Evolutionary conservation across 1,140 invertebrate species (phyloP), one percentile per base, ranked within the genome.

Genomic region (Apis laboriosa): DNA sequence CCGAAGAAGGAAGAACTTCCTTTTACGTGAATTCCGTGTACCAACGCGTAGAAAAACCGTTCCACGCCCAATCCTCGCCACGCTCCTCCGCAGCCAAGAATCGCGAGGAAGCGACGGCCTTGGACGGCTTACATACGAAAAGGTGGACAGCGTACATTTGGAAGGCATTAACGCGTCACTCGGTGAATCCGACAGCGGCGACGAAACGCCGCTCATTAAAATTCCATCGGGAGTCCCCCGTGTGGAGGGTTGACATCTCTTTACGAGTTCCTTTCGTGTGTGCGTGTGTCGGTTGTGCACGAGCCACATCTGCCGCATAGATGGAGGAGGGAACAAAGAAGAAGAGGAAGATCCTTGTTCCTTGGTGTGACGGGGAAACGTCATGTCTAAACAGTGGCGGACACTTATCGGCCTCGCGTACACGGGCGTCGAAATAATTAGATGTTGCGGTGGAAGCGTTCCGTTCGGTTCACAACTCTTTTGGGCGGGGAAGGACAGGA

Each of bases 161-260:
- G 88, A 85, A 87, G 84, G 84, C 88, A 89, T 90, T 90, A 90
- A 86, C 88, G 87, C 87, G 86, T 89, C 89, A 80, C 80, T 84
- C 78, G 70, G 83, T 58, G 80, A 86, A 87, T 84, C 86, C 77
- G 88, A 89, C 89, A 85, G 79, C 76, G 75, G 77, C 87, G 88
- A 89, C 85, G 88, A 87, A 89, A 90, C 73, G 86, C 24, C 64
- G 88, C 88, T 91, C 90, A 90, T 91, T 91, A 91, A 91, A 91
- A 91, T 91, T 91, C 90, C 89, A 88, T 86, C 88, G 88, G 77
- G 76, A 61, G 72, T 81, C 79, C 83, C 85, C 73, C 28, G 28
- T 28, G n/a, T 15, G 28, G 34, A 49, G 17, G 55, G 17, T 9
- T 66, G 68, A 74, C 84, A 67, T 70, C 72, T 79, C 77, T 85